phyloP scores from a whole-genome alignment of 2,113 vertebrate species.

The Gymnobelideus leadbeateri region DNA sequence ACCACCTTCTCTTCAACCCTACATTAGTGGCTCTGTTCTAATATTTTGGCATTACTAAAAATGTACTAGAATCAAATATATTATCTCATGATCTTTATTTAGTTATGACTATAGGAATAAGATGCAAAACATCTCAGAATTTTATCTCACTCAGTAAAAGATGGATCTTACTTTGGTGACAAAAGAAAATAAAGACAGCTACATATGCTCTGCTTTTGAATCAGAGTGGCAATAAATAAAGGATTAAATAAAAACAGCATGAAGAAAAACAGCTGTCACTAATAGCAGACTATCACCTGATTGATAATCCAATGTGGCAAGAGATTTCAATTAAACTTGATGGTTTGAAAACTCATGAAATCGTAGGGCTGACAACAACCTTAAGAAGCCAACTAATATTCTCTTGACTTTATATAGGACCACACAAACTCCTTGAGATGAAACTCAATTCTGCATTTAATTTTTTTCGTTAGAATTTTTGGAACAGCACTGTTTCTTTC shows the following conservation, averaged over 20 bases:
- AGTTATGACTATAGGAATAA: constrained; percentile 65
- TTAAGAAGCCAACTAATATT: background rate
- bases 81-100: constrained; percentile 8
- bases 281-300: constrained; percentile 1
- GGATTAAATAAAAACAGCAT: constrained; percentile 37
- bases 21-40: constrained; percentile 3
- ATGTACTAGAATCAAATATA: constrained; percentile 48
- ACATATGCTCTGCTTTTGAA: constrained; percentile 64
- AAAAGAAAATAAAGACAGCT: constrained; percentile 76
- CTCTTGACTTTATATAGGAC: background rate
- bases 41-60: constrained; percentile 50
- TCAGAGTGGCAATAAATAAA: constrained; percentile 49
- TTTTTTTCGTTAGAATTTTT: constrained; percentile 37
- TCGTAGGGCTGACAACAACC: constrained; percentile 41
- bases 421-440: background rate
- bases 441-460: background rate
- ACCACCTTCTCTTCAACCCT: background rate
- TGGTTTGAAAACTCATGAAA: constrained; percentile 42
- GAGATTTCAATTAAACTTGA: constrained; percentile 46
- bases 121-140: constrained; percentile 70
- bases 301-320: constrained; percentile 29
- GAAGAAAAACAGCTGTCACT: constrained; percentile 64
- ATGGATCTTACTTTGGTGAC: constrained; percentile 61
- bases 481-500: constrained; percentile 22
- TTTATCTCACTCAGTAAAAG: constrained; percentile 66